Conservation (phyloP, 2,888 invertebrate genomes). For the Hermaeophaga mercurialis region DNA sequence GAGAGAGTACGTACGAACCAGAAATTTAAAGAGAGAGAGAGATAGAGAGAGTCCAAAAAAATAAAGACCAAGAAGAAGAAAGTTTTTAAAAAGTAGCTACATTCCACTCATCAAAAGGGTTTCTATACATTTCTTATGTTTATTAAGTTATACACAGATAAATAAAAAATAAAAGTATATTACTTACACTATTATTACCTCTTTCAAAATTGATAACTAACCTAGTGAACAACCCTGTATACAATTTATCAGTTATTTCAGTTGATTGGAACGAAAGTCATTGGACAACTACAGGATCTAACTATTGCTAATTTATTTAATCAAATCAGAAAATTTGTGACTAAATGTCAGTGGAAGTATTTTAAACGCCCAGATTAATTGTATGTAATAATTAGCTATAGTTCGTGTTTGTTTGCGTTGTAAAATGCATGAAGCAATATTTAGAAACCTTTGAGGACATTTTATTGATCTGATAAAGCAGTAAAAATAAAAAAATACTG, state of each 20-base stretch:
- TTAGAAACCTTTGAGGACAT: conserved; percentile 7
- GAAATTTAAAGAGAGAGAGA: no score
- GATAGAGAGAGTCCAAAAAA: no score
- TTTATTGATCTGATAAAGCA: no score
- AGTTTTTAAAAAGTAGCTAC: no score
- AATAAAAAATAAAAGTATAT: no score
- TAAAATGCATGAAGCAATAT: conserved; percentile 23
- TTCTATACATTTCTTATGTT: no score
- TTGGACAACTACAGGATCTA: conserved; percentile 20
- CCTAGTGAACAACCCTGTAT: conserved; percentile 16
- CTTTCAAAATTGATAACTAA: neutral
- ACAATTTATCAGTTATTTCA: conserved; percentile 7
- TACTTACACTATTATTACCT: no score
- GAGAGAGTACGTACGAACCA: no score
- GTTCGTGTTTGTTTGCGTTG: conserved; percentile 14
- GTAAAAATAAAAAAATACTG: no score
- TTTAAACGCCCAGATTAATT: conserved; percentile 19
- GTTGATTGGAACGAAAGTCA: conserved; percentile 18
- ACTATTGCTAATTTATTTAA: conserved; percentile 31
- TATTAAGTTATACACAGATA: no score
- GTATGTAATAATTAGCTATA: conserved; percentile 20
- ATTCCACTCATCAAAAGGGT: no score
- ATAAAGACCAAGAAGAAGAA: no score
- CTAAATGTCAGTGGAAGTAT: conserved; percentile 13
- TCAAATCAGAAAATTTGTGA: conserved; percentile 32